Base-by-base conservation (phyloP, 2,113 vertebrate genomes). In the Plotosus lineatus region DNA sequence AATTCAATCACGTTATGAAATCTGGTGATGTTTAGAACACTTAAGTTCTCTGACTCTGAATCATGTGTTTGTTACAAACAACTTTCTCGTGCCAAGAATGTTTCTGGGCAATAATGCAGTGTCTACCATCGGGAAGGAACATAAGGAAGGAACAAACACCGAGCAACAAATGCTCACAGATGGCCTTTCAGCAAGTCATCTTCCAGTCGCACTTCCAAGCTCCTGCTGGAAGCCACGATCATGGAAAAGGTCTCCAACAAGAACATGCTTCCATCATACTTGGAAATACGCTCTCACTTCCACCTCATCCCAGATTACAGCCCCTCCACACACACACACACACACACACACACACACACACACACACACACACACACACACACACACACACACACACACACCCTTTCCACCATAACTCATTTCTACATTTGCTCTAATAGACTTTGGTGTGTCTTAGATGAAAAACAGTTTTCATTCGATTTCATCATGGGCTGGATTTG, bases 91-190 rank as follows among this genome's bases (percentile, higher is more conserved):
- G 71, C 79, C 79, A 75, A 40, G n/a, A 46, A 61, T 51, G 60
- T 65, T 81, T 66, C 79, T 53, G 58, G 60, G 79, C 58, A 55
- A 15, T 55, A 75, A 63, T 61, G 50, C 46, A 46, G 53, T 51
- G 48, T 61, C 56, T 48, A 50, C 31, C 31, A 42, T 75, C 53
- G 61, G 81, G 66, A 61, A 31, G 51, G 9, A 79, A 73, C 78
- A 80, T 74, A 51, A 81, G 60, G 44, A 60, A 56, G 50, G 26
- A 51, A 75, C 51, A 63, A 80, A 68, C 77, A 72, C 71, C 10
- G 61, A 79, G 77, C 66, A 82, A 80, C 74, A 82, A 75, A 65
- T 58, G 63, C 46, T 55, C 65, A 28, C 86, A 87, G 84, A 87
- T 86, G 86, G 86, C 71, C 58, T 77, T 48, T 81, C 33, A 78